Evolutionary conservation across 2,888 invertebrate species (phyloP), one percentile per base, ranked within the genome.

Genomic region (Trissonchulus latispiculum): DNA sequence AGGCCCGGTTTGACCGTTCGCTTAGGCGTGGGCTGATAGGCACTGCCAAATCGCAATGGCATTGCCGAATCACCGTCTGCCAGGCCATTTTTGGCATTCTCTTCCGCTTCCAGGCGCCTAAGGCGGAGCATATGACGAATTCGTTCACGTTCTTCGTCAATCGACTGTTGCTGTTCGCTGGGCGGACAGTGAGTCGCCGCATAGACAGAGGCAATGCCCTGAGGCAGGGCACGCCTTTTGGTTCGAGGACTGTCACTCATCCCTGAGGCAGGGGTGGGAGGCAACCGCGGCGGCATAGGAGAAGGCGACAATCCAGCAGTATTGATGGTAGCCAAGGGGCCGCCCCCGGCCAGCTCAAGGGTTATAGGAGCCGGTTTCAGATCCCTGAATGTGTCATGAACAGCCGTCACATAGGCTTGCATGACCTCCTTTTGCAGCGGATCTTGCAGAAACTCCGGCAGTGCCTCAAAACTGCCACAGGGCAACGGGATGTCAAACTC

Each of bases 1-100:
- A 77, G 69, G 48, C 72, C 23, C 76, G 77, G 61, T 77, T 74
- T 36, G 76, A 68, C 59, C 64, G 67, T n/a, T 76, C 77, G 0
- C 18, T 64, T 64, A 32, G 35, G 8, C 66, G 66, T 8, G 8
- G 66, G 8, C n/a, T 64, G 8, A 32, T 33, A 33, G 35, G 66
- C 35, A 64, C 66, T 33, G n/a, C 35, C n/a, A n/a, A n/a, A n/a
- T n/a, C n/a, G n/a, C n/a, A n/a, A n/a, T n/a, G n/a, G n/a, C n/a
- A n/a, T n/a, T n/a, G n/a, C n/a, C n/a, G n/a, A n/a, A n/a, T n/a
- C n/a, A n/a, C n/a, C n/a, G n/a, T n/a, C n/a, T n/a, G n/a, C n/a
- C 8, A n/a, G 28, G 8, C 66, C 66, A 64, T 8, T 64, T 18
- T 64, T 64, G n/a, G n/a, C n/a, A 36, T 33, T 33, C 33, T 68